phyloP scores from a whole-genome alignment of 2,113 vertebrate species.

The Cyanoramphus novaezelandiae region DNA sequence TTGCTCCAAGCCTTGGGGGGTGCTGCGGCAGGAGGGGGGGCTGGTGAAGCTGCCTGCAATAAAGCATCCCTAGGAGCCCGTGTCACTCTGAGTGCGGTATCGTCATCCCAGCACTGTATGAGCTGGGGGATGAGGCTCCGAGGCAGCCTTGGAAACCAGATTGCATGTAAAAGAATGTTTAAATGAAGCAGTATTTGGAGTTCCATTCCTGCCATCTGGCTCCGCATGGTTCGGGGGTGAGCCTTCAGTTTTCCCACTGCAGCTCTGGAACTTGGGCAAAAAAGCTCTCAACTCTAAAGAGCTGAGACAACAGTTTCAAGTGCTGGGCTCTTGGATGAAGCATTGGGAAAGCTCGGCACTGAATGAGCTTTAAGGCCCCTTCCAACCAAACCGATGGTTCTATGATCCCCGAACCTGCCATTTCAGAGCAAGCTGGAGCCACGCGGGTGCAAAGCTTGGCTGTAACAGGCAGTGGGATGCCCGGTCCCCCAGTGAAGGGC shows the following conservation, averaged over 20 bases:
- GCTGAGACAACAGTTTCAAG: constrained; percentile 18
- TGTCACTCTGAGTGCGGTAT: not conserved
- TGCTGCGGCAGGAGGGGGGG: not conserved
- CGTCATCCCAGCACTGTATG: not conserved
- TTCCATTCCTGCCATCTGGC: not conserved
- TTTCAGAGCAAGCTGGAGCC: not conserved
- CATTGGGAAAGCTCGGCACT: constrained; percentile 5
- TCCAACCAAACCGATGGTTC: not conserved
- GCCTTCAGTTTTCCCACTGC: constrained; percentile 4
- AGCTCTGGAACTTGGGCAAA: not conserved
- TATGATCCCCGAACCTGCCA: not conserved
- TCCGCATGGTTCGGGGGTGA: not conserved
- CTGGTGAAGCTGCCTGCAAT: not conserved
- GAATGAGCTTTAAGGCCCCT: not conserved
- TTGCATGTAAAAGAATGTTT: not conserved
- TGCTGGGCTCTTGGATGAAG: not conserved
- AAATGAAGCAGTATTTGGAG: constrained; percentile 20
- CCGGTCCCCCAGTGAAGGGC: not conserved
- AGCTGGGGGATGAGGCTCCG: not conserved
- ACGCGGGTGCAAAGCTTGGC: not conserved
- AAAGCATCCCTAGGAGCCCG: not conserved
- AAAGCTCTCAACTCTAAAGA: not conserved
- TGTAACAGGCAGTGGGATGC: not conserved
- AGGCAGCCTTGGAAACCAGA: not conserved
- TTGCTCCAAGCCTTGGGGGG: not conserved